Conservation (phyloP, 2,113 vertebrate species). For the Rattus norvegicus region DNA sequence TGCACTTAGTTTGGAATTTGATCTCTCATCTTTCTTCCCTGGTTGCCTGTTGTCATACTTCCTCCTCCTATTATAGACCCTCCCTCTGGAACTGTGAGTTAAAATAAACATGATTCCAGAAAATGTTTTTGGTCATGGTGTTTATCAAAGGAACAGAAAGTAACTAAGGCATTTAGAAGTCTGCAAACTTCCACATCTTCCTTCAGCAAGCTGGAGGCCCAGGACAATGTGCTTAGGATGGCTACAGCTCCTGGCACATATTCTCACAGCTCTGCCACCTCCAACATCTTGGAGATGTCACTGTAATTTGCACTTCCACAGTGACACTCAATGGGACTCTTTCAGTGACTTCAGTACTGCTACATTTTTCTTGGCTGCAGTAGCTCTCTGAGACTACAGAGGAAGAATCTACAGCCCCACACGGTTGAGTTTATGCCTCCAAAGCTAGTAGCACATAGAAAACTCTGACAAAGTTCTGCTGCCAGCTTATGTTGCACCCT, state of each 20-base stretch:
- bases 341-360: background rate
- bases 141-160: background rate
- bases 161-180: background rate
- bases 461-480: background rate
- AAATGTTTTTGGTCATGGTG: background rate
- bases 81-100: background rate
- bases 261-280: background rate
- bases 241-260: rapidly evolving
- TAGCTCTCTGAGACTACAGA: rapidly evolving
- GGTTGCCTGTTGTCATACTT: background rate
- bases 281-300: background rate
- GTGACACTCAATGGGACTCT: background rate
- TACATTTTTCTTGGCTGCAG: background rate
- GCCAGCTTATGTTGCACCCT: background rate
- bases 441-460: background rate
- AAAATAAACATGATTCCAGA: background rate
- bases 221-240: background rate
- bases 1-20: background rate
- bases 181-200: background rate
- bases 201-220: background rate
- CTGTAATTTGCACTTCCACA: background rate
- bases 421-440: background rate
- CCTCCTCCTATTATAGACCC: background rate
- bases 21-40: background rate
- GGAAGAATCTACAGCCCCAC: rapidly evolving